Base-by-base conservation (phyloP, 1,140 invertebrate species). In the Drosophila persimilis region DNA sequence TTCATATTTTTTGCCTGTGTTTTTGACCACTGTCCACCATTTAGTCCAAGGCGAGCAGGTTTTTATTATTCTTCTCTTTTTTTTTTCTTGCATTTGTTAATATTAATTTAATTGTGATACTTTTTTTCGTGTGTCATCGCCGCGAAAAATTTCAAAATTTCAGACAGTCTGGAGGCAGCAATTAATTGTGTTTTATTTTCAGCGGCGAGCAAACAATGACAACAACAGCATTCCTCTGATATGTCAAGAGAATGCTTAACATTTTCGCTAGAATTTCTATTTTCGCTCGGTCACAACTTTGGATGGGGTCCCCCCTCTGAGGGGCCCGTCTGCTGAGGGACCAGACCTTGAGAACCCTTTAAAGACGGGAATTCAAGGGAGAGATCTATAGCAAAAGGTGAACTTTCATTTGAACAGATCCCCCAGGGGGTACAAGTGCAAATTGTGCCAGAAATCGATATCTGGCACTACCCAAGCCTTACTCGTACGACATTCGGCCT, bases 181-280 rank as follows among this genome's bases (percentile, higher is more conserved):
- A 13, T 39, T 39, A 39, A 39, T 13, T 39, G 35, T 39, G 35
- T 39, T 39, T 3, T 13, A 39, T 39, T 61, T 80, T 61, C 56
- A 31, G 48, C 9, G 41, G 52, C 35, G 8, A 59, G 62, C 44
- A 45, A 54, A 55, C 53, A 58, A 66, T 58, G 64, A 56, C 74
- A 47, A 83, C 66, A 76, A 56, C 46, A 76, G 61, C 77, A 85
- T 85, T 85, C 80, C 44, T 73, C 41, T 74, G 60, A 81, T 83
- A 83, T 81, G 79, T 81, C 79, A 86, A 71, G 66, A 76, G 54
- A 85, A 84, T 84, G 63, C 59, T 85, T 83, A 80, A 77, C 80
- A 85, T 86, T 85, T 77, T 73, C 64, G 61, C 64, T 77, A 77
- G 69, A 81, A 86, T 74, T 86, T 85, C 81, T 85, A 84, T 84